These are phyloP conservation scores for Sebastes trivittatus DNA, from an alignment of 2,797 vertebrate species.

Conservation along the genomic window DNA sequence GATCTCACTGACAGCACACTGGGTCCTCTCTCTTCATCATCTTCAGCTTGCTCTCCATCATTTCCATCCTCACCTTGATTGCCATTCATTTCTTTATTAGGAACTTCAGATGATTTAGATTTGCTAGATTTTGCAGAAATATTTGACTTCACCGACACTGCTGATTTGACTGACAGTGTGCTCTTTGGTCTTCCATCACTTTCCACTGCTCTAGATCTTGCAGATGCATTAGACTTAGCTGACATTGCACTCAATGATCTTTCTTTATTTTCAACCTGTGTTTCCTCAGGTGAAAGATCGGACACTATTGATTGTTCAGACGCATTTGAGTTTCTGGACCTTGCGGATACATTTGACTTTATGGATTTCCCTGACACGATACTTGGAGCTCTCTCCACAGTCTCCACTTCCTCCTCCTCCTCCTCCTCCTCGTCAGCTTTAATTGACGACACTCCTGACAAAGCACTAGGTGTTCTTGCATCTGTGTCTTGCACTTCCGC, in stretches of 20 bases:
- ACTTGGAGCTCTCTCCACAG: slow-evolving; percentile 27
- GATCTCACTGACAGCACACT: slow-evolving; percentile 59
- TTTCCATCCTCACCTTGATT: neutral
- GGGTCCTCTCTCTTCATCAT: slow-evolving; percentile 21
- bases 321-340: slow-evolving; percentile 29
- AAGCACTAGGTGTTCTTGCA: slow-evolving; percentile 31
- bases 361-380: slow-evolving; percentile 35
- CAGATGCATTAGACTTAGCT: slow-evolving; percentile 24
- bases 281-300: neutral
- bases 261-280: neutral
- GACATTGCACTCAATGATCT: slow-evolving; percentile 33
- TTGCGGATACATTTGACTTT: slow-evolving; percentile 38
- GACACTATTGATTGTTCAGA: neutral
- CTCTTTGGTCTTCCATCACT: slow-evolving; percentile 56
- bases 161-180: slow-evolving; percentile 59
- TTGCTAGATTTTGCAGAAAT: slow-evolving; percentile 45
- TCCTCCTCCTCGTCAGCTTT: neutral
- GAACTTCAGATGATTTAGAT: slow-evolving; percentile 26
- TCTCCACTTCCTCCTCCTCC: neutral
- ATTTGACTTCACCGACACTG: slow-evolving; percentile 56
- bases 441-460: slow-evolving; percentile 38
- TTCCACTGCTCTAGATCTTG: slow-evolving; percentile 29
- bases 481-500: slow-evolving; percentile 20
- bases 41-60: slow-evolving; percentile 4
- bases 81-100: neutral